phyloP scores from a whole-genome alignment of 1,140 invertebrate species.

The Hestina assimilis region DNA sequence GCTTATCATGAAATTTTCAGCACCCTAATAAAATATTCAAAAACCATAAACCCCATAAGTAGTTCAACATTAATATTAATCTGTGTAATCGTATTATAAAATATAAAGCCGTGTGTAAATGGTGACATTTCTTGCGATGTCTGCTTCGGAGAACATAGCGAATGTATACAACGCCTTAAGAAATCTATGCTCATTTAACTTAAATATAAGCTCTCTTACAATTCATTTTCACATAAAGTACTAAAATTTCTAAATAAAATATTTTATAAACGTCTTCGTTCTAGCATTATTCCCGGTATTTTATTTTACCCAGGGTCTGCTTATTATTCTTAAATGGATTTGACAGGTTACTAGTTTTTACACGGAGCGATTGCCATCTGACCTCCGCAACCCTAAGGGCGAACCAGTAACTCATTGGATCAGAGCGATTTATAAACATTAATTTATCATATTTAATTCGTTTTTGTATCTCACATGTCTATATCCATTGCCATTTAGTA shows the following conservation, averaged over 20 bases:
- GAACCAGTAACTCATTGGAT: no score
- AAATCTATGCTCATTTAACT: conserved; percentile 4
- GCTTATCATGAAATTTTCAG: no score
- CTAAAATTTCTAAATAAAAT: conserved; percentile 7
- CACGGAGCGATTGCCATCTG: no score
- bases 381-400: no score
- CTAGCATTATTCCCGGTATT: not conserved
- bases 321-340: no score
- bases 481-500: no score
- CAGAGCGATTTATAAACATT: no score
- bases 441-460: no score
- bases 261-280: not conserved
- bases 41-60: not conserved
- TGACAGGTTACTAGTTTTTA: no score
- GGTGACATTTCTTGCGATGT: conserved; percentile 14
- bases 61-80: conserved; percentile 11
- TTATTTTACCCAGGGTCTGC: no score
- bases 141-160: not conserved
- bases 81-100: conserved; percentile 10
- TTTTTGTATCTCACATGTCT: no score
- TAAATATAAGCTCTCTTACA: conserved; percentile 10
- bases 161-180: conserved; percentile 16
- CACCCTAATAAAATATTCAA: no score
- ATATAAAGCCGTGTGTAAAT: conserved; percentile 14
- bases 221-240: conserved; percentile 12